phyloP scores from a whole-genome alignment of 64 coral and sea anemone genomes.

The Pachyseris speciosa region DNA sequence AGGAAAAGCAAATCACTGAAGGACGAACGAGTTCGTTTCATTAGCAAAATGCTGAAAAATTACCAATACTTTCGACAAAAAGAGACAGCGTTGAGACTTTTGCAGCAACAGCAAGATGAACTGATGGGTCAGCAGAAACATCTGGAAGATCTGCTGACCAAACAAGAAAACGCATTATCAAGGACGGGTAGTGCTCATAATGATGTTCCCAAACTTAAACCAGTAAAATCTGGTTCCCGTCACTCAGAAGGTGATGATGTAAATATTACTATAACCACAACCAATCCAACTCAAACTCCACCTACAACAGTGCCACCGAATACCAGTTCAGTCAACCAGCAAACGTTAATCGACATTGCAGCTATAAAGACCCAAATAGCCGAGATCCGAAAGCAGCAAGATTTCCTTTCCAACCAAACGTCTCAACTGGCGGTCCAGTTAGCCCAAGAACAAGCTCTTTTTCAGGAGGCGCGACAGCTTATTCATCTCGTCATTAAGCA shows the following conservation, averaged over 20 bases:
- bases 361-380: neutral
- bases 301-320: neutral
- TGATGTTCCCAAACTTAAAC: neutral
- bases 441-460: conserved; percentile 2
- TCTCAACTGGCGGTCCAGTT: neutral
- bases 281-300: conserved; percentile 12
- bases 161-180: neutral
- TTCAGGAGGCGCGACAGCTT: neutral
- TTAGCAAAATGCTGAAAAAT: conserved; percentile 59
- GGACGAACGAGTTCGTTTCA: conserved; percentile 15
- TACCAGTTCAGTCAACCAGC: neutral
- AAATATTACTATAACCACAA: conserved; percentile 19
- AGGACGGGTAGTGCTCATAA: neutral
- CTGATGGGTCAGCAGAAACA: conserved; percentile 21
- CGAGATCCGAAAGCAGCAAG: conserved; percentile 18
- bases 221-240: neutral
- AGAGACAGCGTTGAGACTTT: conserved; percentile 3
- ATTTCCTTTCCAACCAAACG: conserved; percentile 5
- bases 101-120: conserved; percentile 26
- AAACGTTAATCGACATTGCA: neutral
- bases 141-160: conserved; percentile 35
- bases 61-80: conserved; percentile 59
- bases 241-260: neutral
- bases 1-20: neutral
- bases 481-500: neutral